Evolutionary conservation across 2,888 invertebrate species (phyloP), one percentile per base, ranked within the genome.

Genomic region (Drosophila testacea): DNA sequence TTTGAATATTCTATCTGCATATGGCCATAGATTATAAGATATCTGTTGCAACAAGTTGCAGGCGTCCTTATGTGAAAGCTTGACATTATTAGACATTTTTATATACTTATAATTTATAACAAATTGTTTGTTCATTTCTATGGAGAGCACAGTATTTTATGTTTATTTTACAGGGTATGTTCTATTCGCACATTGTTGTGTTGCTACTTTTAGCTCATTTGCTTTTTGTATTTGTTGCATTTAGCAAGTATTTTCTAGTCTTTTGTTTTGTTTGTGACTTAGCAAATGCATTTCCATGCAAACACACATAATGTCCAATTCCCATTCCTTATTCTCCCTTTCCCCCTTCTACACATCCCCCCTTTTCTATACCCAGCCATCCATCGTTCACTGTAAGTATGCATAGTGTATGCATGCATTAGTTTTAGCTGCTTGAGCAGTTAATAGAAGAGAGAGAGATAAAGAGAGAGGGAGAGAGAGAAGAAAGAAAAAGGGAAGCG

Each of bases 401-500:
- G 75, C 72, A 75, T 64, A 75, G 64, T 65, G 42, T 72, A 77
- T 82, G 78, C 77, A 79, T 81, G 81, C 83, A 81, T 86, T 83
- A 83, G 83, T 76, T 80, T 64, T 70, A 78, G 68, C 69, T 66
- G 73, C 69, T 73, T 63, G 64, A 67, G 72, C 64, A 81, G 79
- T 83, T 85, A 83, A 83, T 83, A 79, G 83, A 81, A 69, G 67
- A 22, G 42, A 7, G 13, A 6, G 36, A 4, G 27, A 2, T 6
- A 41, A 6, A 7, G 32, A 6, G 7, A 9, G 32, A 30, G 30
- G 1, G 32, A 32, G 6, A 9, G 32, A 7, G 32, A 32, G 1
- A 9, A 6, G 6, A 10, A 16, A 1, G 27, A 4, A n/a, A 6
- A 2, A 32, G 13, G 30, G 34, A 7, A 30, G 11, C n/a, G 9